These are phyloP conservation scores for Ancistrus triradiatus DNA, from an alignment of 2,113 vertebrate species.

Conservation along the genomic window DNA sequence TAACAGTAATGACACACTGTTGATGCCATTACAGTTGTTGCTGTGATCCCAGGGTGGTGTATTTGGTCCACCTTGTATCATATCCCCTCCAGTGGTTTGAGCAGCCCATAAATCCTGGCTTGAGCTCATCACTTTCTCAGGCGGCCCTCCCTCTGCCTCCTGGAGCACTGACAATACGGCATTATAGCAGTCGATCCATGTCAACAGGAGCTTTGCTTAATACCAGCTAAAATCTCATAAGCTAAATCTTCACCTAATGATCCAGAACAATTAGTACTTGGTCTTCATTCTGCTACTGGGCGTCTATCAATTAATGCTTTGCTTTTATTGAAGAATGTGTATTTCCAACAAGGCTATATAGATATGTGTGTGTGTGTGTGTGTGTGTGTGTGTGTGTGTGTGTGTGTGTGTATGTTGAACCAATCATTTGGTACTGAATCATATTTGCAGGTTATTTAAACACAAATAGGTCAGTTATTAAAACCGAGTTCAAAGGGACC, in stretches of 20 bases:
- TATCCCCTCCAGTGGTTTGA: slow-evolving; percentile 55
- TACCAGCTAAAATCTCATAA: slow-evolving; percentile 78
- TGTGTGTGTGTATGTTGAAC: too few relatives aligned
- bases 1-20: slow-evolving; percentile 18
- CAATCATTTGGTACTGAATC: too few relatives aligned
- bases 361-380: too few relatives aligned
- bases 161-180: slow-evolving; percentile 78
- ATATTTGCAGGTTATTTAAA: too few relatives aligned
- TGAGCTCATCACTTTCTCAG: slow-evolving; percentile 58
- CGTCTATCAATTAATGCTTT: slow-evolving; percentile 62
- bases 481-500: too few relatives aligned
- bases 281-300: slow-evolving; percentile 65
- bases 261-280: slow-evolving; percentile 73
- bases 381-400: too few relatives aligned
- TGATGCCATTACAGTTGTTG: slow-evolving; percentile 27
- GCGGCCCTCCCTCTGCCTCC: slow-evolving; percentile 68
- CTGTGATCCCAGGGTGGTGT: background rate
- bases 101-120: slow-evolving; percentile 69
- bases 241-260: slow-evolving; percentile 82
- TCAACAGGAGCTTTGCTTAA: slow-evolving; percentile 82
- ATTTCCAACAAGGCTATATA: too few relatives aligned
- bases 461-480: too few relatives aligned
- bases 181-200: slow-evolving; percentile 81
- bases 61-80: slow-evolving; percentile 32
- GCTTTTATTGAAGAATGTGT: too few relatives aligned